phyloP scores from a whole-genome alignment of 2,888 invertebrate genomes.

The Miltochrista miniata region DNA sequence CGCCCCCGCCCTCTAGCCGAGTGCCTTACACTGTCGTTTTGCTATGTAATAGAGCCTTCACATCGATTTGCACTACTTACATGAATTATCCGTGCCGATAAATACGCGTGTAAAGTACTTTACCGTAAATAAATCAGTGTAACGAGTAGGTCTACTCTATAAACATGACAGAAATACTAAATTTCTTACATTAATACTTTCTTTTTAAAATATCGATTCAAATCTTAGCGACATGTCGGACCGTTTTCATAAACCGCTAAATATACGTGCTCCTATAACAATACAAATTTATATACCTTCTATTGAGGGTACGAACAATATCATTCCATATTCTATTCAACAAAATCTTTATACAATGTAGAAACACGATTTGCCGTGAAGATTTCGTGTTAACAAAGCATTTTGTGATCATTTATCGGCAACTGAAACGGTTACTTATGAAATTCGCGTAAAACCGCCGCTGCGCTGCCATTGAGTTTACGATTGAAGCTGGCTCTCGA shows the following conservation, averaged over 20 bases:
- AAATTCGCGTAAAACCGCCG: constrained; percentile 49
- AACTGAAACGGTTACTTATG: constrained; percentile 47
- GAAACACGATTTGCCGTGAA: constrained; percentile 42
- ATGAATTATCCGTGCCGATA: constrained; percentile 16
- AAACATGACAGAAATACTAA: constrained; percentile 7
- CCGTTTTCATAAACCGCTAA: constrained; percentile 16
- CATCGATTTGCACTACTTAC: constrained; percentile 41
- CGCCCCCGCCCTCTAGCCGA: constrained; percentile 26
- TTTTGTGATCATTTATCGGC: constrained; percentile 44
- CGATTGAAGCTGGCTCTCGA: constrained; percentile 24
- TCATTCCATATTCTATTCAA: constrained; percentile 37
- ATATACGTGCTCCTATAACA: constrained; percentile 11
- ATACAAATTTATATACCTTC: constrained; percentile 30
- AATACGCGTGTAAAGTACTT: constrained; percentile 11
- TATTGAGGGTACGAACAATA: constrained; percentile 28
- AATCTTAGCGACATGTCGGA: constrained; percentile 12
- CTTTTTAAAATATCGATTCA: constrained; percentile 9
- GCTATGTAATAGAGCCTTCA: constrained; percentile 67
- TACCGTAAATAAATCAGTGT: constrained; percentile 27
- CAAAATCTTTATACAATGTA: constrained; percentile 32
- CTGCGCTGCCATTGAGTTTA: constrained; percentile 40
- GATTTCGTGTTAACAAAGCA: constrained; percentile 40
- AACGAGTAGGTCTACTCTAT: constrained; percentile 12
- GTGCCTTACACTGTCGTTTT: not conserved
- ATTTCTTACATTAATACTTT: constrained; percentile 6